Evolutionary conservation across 1,140 invertebrate species (phyloP).

Genomic region (Cyphomyrmex costatus): DNA sequence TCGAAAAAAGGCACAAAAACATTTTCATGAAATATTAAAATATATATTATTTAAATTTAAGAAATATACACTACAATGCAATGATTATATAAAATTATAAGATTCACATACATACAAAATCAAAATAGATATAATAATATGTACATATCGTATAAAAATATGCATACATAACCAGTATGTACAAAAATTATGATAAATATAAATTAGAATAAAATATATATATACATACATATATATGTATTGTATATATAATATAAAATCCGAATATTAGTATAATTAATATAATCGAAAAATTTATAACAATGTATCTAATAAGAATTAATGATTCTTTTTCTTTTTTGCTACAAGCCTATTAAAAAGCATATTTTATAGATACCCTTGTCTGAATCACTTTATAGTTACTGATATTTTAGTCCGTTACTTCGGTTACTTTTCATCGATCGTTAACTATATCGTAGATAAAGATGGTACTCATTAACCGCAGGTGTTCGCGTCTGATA

Average conservation of each 20-base stretch:
- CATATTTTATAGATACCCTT: neutral
- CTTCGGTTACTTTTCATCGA: neutral
- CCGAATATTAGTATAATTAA: neutral
- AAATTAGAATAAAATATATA: neutral
- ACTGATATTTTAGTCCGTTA: slow-evolving; percentile 31
- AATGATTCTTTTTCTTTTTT: neutral
- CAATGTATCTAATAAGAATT: neutral
- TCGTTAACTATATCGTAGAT: slow-evolving; percentile 32
- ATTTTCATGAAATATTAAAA: neutral
- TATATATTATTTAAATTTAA: neutral
- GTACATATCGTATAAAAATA: too few relatives aligned
- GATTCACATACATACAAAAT: neutral
- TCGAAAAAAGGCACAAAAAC: neutral
- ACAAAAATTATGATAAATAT: too few relatives aligned
- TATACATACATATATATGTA: too few relatives aligned
- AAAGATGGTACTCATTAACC: slow-evolving; percentile 21
- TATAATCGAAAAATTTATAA: neutral
- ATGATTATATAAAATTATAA: neutral
- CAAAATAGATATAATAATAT: neutral
- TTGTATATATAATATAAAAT: neutral
- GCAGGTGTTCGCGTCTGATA: slow-evolving; percentile 23
- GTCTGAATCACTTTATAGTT: slow-evolving; percentile 8
- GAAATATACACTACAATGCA: too few relatives aligned
- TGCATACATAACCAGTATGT: too few relatives aligned
- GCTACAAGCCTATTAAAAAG: neutral